Evolutionary conservation across 2,113 vertebrate species (phyloP), one percentile per base, ranked within the genome.

Genomic region (Centrocercus urophasianus): DNA sequence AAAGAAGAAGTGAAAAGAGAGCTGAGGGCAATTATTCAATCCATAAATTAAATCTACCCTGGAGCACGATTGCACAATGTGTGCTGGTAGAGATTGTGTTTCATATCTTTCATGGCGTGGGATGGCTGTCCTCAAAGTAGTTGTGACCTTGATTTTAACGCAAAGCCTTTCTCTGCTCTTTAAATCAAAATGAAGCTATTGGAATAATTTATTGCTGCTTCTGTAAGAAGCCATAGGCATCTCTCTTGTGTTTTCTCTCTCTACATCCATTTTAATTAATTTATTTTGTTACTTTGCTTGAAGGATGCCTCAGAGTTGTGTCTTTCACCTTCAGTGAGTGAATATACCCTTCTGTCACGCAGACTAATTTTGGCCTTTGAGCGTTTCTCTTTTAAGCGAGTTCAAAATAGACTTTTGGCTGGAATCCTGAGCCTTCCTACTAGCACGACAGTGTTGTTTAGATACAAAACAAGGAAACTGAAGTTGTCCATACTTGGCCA

Each of bases 401-500:
- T 94, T 96, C 89, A 95, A 95, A 96, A 96, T 96, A 96, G 94
- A 95, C 67, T 89, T 96, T 73, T 96, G 94, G 94, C 96, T 95
- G 65, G 85, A 86, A 95, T 94, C 85, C 96, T 81, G 40, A 91
- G 79, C 84, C 94, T 95, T 88, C 89, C 82, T 74, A 11, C 89
- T 74, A 57, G 79, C 43, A n/a, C 34, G 69, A n/a, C 76, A 72
- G 60, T 52, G 88, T 76, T 92, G 78, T 89, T 94, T 70, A 84
- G 77, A 75, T 69, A 90, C 19, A 86, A 61, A 93, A 80, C 89
- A 93, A 82, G 78, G 30, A 21, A 87, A 21, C 61, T 82, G 2
- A 86, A 93, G 70, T 65, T 92, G 93, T 42, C 72, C 30, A 18
- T 86, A 52, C 69, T 91, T 88, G 50, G 21, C 50, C 20, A 6